Percentiles rank a stretch among this genome's conserved stretches.
Evolutionary conservation across 2,113 vertebrate species (phyloP).

Genomic region (Suncus etruscus): DNA sequence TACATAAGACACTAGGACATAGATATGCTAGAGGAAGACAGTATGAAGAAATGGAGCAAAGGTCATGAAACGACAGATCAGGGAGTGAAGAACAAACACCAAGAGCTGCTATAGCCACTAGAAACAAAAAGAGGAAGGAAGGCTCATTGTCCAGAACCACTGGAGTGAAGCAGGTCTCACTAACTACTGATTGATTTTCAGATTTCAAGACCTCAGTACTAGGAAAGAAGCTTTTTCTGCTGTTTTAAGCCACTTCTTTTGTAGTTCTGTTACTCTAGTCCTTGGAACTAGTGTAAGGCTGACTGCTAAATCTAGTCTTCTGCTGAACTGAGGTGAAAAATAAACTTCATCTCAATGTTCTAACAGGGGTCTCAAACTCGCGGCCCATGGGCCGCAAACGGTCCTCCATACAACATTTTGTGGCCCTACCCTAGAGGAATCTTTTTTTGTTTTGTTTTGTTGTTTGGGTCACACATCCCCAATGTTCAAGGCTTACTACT

Average conservation of each 20-base stretch:
- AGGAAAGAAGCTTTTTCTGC: not conserved
- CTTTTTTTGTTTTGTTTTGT: too few relatives aligned
- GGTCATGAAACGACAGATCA: rapidly evolving
- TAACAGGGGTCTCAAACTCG: too few relatives aligned
- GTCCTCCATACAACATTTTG: too few relatives aligned
- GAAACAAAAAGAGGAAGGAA: not conserved
- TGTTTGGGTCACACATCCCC: too few relatives aligned
- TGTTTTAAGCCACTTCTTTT: not conserved
- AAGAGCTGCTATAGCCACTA: not conserved
- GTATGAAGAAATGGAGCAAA: not conserved
- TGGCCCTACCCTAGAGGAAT: too few relatives aligned
- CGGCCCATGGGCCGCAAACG: too few relatives aligned
- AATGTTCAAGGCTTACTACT: too few relatives aligned
- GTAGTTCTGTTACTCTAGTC: not conserved
- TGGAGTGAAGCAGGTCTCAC: not conserved
- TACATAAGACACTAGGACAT: not conserved
- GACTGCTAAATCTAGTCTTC: not conserved
- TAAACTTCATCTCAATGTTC: not conserved
- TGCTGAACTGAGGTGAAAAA: not conserved
- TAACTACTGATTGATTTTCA: not conserved
- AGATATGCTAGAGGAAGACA: not conserved
- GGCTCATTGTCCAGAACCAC: too few relatives aligned
- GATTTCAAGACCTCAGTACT: not conserved
- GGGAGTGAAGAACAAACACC: not conserved
- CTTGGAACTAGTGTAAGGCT: too few relatives aligned